Percentiles rank a stretch among this genome's conserved stretches.
Conservation (phyloP, 2,888 invertebrate species). For the Lacanobia oleracea region DNA sequence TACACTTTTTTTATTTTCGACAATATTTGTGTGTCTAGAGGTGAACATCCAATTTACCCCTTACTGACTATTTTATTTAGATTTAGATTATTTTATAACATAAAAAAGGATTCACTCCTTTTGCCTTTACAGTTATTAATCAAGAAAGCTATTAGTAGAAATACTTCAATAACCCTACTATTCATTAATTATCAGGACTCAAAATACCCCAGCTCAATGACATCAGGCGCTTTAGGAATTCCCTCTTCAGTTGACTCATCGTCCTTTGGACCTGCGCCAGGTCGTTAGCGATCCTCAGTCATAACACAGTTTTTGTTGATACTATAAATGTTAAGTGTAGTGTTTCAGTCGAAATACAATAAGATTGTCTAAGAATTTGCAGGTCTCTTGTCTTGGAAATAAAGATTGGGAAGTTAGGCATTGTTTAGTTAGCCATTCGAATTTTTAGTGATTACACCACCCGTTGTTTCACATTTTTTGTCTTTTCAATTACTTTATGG, state of each 20-base stretch:
- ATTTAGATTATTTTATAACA: too few relatives aligned
- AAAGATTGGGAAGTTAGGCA: background rate
- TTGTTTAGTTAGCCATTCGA: background rate
- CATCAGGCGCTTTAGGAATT: conserved; percentile 60
- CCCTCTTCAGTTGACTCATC: conserved; percentile 57
- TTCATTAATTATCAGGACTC: conserved; percentile 28
- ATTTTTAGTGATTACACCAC: background rate
- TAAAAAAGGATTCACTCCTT: too few relatives aligned
- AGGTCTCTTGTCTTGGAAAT: background rate
- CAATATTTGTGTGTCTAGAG: too few relatives aligned
- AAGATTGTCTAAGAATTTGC: background rate
- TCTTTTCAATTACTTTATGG: background rate
- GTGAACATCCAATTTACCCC: too few relatives aligned
- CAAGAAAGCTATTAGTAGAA: background rate
- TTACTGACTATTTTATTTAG: too few relatives aligned
- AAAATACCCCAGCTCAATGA: conserved; percentile 39
- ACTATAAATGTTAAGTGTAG: conserved; percentile 25
- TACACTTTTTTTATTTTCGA: too few relatives aligned
- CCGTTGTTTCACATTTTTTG: background rate
- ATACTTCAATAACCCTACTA: conserved; percentile 21
- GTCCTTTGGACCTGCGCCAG: conserved; percentile 66
- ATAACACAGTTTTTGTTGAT: conserved; percentile 38
- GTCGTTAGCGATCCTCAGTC: conserved; percentile 46
- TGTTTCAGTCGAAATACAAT: background rate
- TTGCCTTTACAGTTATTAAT: background rate